Conservation (phyloP, 1,140 invertebrate species). For the Pomacea maculata region DNA sequence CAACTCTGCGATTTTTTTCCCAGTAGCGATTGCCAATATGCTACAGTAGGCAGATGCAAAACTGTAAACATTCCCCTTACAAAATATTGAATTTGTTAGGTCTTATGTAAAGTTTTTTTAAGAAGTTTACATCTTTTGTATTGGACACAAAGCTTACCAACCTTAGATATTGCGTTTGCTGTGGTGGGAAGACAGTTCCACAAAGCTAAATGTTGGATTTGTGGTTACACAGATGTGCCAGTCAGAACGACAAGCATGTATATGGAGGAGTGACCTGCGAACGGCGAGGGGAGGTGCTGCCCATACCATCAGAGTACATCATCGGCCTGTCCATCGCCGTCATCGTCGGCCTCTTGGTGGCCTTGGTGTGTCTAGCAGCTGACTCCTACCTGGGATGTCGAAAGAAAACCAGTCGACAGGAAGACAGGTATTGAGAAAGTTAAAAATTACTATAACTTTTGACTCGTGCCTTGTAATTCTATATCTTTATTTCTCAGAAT, state of each 20-base stretch:
- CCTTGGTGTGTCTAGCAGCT: constrained; percentile 3
- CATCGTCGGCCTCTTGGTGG: constrained; percentile 9
- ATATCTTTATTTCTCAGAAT: too few species aligned
- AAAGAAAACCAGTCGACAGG: not conserved
- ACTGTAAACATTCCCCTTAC: too few species aligned
- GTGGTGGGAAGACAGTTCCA: too few species aligned
- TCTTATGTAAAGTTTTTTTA: too few species aligned
- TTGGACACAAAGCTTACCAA: too few species aligned
- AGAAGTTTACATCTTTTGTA: too few species aligned
- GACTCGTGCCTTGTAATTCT: too few species aligned
- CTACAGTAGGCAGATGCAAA: too few species aligned
- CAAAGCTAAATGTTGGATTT: too few species aligned
- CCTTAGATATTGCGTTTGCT: too few species aligned
- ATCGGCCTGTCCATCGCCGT: constrained; percentile 13
- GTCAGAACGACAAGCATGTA: not conserved
- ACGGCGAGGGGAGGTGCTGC: constrained; percentile 12
- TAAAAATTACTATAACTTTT: not conserved
- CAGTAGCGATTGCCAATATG: too few species aligned
- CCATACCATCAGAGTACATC: constrained; percentile 17
- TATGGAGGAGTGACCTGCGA: constrained; percentile 7
- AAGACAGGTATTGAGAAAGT: not conserved
- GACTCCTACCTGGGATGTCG: constrained; percentile 16
- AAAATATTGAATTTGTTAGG: too few species aligned
- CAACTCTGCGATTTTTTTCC: not conserved
- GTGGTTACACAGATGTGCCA: not conserved